Evolutionary conservation across 2,113 vertebrate species (phyloP).

Genomic region (Cyanistes caeruleus): DNA sequence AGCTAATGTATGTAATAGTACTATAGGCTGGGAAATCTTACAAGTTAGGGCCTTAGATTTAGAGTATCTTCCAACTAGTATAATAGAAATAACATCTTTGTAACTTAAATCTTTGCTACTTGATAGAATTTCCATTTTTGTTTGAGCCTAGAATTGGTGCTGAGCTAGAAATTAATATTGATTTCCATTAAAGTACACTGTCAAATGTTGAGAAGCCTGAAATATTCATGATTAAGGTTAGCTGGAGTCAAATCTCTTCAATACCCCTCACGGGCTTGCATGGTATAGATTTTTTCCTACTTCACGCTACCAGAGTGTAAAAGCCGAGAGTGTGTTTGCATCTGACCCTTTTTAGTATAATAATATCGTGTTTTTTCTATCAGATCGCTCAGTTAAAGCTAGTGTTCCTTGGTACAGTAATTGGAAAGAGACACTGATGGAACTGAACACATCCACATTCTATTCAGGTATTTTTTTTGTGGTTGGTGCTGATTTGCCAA

Average conservation of each 20-base stretch:
- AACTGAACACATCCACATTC: conserved; percentile 86
- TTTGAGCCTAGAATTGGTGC: background rate
- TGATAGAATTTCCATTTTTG: background rate
- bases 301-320: background rate
- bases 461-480: conserved; percentile 86
- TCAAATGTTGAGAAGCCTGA: background rate
- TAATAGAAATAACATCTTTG: background rate
- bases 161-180: background rate
- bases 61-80: background rate
- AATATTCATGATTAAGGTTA: background rate
- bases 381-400: conserved; percentile 92
- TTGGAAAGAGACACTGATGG: conserved; percentile 90
- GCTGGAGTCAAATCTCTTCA: background rate
- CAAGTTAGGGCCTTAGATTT: background rate
- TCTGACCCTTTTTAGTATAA: conserved; percentile 65
- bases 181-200: background rate
- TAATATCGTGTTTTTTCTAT: conserved; percentile 81
- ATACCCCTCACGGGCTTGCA: background rate
- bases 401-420: conserved; percentile 90
- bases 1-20: background rate
- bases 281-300: background rate
- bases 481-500: conserved; percentile 67
- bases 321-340: conserved; percentile 44
- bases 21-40: background rate
- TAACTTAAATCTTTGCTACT: background rate